Conservation (phyloP, 2,888 invertebrate genomes). For the Cheilosia vernalis region DNA sequence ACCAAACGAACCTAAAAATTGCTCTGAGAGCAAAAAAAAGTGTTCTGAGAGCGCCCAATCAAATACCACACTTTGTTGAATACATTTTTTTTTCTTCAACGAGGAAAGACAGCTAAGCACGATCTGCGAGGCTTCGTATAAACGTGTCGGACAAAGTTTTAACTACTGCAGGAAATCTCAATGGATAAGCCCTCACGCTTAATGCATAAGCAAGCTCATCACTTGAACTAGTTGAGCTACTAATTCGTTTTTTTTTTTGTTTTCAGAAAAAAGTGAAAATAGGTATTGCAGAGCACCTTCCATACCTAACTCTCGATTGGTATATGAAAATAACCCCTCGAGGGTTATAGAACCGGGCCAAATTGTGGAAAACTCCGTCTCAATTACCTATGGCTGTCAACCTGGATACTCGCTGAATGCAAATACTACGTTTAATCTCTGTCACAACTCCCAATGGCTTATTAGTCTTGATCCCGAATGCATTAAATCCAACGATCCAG, state of each 20-base stretch:
- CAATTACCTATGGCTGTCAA: constrained; percentile 36
- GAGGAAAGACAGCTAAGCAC: too few relatives aligned
- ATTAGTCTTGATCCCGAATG: not conserved
- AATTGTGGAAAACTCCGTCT: not conserved
- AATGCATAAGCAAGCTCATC: constrained; percentile 9
- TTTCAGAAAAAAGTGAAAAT: too few relatives aligned
- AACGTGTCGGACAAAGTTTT: constrained; percentile 14
- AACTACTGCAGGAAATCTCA: constrained; percentile 24
- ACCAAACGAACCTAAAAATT: too few relatives aligned
- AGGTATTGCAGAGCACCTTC: constrained; percentile 44
- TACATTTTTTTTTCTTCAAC: too few relatives aligned
- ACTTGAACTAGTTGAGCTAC: not conserved
- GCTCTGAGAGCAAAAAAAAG: too few relatives aligned
- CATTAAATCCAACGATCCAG: not conserved
- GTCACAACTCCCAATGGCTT: constrained; percentile 22
- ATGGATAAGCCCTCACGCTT: constrained; percentile 10
- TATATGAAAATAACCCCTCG: not conserved
- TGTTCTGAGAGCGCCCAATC: too few relatives aligned
- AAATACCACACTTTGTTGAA: too few relatives aligned
- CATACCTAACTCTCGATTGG: constrained; percentile 14
- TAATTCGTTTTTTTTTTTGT: not conserved
- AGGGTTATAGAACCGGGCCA: not conserved
- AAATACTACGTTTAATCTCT: constrained; percentile 22
- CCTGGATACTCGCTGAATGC: not conserved
- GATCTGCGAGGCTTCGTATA: constrained; percentile 9